Evolutionary conservation across 2,797 vertebrate species (phyloP).

Genomic region (Pitangus sulphuratus): DNA sequence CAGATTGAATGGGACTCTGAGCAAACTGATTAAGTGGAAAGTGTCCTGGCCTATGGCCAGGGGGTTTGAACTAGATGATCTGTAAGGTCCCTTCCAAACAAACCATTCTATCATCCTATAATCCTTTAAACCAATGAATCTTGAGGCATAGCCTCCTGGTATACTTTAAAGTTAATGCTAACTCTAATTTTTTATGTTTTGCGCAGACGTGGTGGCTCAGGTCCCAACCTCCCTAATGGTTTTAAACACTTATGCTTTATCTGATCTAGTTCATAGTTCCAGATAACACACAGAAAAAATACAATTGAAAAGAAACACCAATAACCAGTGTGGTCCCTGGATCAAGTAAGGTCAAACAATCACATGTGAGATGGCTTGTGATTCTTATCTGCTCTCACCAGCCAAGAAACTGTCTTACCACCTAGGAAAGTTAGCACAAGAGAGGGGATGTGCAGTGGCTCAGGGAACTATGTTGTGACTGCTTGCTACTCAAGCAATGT

Average conservation of each 20-base stretch:
- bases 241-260: neutral
- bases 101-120: neutral
- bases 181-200: neutral
- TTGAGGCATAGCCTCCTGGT: neutral
- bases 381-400: neutral
- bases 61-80: neutral
- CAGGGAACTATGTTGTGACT: neutral
- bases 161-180: neutral
- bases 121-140: neutral
- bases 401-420: neutral
- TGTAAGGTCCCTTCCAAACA: neutral
- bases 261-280: neutral
- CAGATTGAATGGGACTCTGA: neutral
- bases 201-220: neutral
- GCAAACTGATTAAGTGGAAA: too few relatives aligned
- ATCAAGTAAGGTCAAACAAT: neutral
- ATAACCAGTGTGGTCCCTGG: neutral
- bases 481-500: neutral
- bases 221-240: neutral
- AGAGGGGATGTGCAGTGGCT: accelerated
- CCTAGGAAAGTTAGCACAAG: neutral
- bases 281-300: neutral
- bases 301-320: neutral
- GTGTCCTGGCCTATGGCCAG: too few relatives aligned
- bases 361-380: neutral